phyloP scores from a whole-genome alignment of 2,888 invertebrate species.

The Aphelenchoides bicaudatus region DNA sequence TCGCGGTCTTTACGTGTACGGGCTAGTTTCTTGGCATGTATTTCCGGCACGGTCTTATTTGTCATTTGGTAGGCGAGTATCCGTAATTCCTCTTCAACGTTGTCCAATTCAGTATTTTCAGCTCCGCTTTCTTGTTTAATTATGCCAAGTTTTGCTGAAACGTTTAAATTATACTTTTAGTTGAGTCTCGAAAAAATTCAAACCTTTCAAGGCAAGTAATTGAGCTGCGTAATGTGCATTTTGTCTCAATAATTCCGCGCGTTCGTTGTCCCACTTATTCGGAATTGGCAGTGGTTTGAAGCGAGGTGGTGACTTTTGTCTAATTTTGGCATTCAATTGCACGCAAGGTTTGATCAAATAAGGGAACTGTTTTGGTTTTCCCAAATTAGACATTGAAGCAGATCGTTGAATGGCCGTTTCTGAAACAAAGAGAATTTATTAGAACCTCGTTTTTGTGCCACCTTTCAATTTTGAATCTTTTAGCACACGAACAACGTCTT shows the following conservation, averaged over 20 bases:
- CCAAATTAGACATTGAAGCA: background rate
- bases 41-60: conserved; percentile 12
- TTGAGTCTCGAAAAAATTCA: no score
- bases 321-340: conserved; percentile 1
- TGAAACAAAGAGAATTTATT: no score
- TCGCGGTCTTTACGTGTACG: conserved; percentile 6
- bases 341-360: background rate
- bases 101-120: conserved; percentile 52
- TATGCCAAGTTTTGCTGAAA: no score
- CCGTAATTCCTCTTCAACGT: conserved; percentile 48
- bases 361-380: background rate
- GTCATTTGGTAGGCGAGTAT: conserved; percentile 39
- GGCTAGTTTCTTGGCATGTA: conserved; percentile 13
- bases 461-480: no score
- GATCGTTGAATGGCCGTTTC: background rate
- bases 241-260: conserved; percentile 18
- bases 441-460: no score
- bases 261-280: conserved; percentile 20
- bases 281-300: conserved; percentile 22
- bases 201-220: conserved; percentile 27
- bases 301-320: conserved; percentile 8
- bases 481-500: no score
- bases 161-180: background rate
- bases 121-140: no score
- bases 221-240: conserved; percentile 20